phyloP scores from a whole-genome alignment of 2,113 vertebrate genomes.

The Anolis carolinensis region DNA sequence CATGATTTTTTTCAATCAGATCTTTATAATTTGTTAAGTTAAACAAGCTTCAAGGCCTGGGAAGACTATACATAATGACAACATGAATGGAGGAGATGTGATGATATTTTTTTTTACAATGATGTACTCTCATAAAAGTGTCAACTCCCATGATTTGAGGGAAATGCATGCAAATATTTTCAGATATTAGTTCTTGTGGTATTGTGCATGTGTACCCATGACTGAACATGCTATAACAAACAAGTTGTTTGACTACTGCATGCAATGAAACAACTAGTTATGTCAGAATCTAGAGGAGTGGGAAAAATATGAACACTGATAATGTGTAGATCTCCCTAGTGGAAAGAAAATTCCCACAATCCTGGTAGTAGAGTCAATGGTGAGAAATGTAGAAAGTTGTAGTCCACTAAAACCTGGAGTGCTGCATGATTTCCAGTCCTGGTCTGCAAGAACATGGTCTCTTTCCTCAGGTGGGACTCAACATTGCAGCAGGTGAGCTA shows the following conservation, averaged over 20 bases:
- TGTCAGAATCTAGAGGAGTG: neutral
- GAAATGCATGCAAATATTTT: neutral
- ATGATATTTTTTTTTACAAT: neutral
- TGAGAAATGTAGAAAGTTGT: no score
- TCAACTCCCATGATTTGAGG: neutral
- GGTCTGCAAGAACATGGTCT: neutral
- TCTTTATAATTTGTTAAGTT: neutral
- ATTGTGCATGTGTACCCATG: neutral
- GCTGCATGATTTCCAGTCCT: no score
- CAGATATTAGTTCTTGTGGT: neutral
- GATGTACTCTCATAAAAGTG: neutral
- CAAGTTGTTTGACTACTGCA: neutral
- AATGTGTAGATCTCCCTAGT: no score
- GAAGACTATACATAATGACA: neutral
- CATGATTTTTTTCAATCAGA: neutral
- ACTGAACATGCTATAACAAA: neutral
- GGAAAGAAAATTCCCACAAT: no score
- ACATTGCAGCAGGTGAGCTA: neutral
- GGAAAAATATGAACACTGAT: no score
- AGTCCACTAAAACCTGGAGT: no score
- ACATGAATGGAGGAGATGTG: neutral
- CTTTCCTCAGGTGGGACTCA: neutral
- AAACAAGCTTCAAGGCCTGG: neutral
- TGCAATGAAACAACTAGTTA: neutral
- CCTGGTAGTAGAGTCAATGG: no score